Evolutionary conservation across 2,113 vertebrate species (phyloP).

Genomic region (Alethe castanea): DNA sequence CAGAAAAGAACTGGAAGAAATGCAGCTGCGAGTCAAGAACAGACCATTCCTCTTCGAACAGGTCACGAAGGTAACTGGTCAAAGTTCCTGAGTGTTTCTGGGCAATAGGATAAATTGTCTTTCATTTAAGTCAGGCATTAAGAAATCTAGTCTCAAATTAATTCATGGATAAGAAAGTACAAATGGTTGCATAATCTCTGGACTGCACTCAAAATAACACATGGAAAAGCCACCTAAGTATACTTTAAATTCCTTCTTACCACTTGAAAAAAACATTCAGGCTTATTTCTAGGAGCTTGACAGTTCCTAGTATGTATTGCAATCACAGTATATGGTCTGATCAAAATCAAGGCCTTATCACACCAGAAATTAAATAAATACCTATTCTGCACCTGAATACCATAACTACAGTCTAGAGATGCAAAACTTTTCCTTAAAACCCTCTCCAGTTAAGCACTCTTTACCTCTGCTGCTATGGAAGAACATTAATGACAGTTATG

Average conservation of each 20-base stretch:
- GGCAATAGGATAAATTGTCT: background rate
- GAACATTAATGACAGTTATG: background rate
- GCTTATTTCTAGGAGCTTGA: background rate
- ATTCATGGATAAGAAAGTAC: background rate
- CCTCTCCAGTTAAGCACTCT: background rate
- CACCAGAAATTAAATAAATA: background rate
- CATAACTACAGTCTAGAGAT: background rate
- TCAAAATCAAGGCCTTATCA: background rate
- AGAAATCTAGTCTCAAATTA: background rate
- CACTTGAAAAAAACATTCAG: background rate
- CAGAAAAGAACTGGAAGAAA: constrained; percentile 85
- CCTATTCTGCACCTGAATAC: background rate
- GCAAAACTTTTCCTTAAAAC: background rate
- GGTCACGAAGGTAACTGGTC: constrained; percentile 77
- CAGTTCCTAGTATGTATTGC: background rate
- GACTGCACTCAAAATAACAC: background rate
- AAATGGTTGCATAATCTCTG: background rate
- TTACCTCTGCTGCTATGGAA: background rate
- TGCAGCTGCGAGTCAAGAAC: constrained; percentile 82
- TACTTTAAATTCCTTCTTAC: background rate
- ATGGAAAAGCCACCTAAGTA: background rate
- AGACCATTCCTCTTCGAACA: constrained; percentile 92
- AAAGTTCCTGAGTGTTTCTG: background rate
- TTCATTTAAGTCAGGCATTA: background rate
- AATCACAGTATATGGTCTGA: background rate